Evolutionary conservation across 1,140 invertebrate species (phyloP).

Genomic region (Eulimnadia texana): DNA sequence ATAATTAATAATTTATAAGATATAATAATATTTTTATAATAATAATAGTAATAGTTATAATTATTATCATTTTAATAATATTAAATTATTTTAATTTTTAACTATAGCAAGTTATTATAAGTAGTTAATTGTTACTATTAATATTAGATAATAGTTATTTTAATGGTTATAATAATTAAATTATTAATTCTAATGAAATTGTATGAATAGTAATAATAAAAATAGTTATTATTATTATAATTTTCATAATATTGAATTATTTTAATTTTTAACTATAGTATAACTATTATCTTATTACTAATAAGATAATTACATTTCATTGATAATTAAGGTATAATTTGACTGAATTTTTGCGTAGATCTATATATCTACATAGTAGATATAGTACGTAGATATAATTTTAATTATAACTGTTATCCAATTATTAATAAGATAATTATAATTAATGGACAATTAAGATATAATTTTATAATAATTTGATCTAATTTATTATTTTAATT

Average conservation of each 20-base stretch:
- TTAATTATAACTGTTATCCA: neutral
- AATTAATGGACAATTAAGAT: neutral
- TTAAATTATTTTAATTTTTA: neutral
- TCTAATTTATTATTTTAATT: neutral
- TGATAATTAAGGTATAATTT: conserved; percentile 16
- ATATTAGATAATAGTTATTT: too few species aligned
- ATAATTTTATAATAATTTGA: neutral
- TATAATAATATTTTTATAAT: too few species aligned
- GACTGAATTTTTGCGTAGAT: conserved; percentile 45
- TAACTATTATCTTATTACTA: neutral
- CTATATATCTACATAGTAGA: conserved; percentile 30
- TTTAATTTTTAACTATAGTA: neutral
- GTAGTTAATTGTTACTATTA: neutral
- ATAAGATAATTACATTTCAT: neutral
- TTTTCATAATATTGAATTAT: too few species aligned
- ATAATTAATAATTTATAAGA: too few species aligned
- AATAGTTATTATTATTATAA: too few species aligned
- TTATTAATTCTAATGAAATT: too few species aligned
- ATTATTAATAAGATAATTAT: neutral
- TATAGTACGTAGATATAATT: neutral
- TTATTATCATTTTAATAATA: too few species aligned
- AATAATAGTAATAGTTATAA: too few species aligned
- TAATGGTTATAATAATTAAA: too few species aligned
- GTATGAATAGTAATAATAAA: too few species aligned
- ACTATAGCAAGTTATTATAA: neutral